These are phyloP conservation scores for Malurus splendens DNA, from an alignment of 2,797 vertebrate species.

Conservation along the genomic window DNA sequence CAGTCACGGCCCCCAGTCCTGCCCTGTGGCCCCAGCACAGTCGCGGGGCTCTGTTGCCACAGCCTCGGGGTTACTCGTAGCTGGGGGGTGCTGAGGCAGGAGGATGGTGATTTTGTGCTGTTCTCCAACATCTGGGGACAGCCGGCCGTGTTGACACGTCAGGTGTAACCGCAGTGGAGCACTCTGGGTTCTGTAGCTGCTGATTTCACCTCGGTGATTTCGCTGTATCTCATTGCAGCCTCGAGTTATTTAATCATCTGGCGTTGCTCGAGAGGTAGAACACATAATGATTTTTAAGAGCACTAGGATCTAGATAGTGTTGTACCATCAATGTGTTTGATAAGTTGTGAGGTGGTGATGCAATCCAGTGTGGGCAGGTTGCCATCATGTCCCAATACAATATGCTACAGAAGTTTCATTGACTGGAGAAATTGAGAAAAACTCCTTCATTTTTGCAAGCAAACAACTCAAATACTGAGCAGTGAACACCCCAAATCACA, in stretches of 20 bases:
- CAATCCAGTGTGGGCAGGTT: accelerated
- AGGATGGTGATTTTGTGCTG: accelerated
- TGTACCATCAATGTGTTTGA: neutral
- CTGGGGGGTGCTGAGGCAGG: accelerated
- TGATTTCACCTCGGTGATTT: neutral
- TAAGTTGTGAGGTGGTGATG: neutral
- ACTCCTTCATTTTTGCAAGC: accelerated
- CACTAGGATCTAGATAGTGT: neutral
- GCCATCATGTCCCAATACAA: neutral
- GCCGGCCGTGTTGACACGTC: accelerated
- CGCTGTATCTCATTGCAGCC: neutral
- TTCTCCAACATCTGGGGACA: accelerated
- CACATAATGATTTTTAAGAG: neutral
- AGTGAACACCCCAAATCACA: neutral
- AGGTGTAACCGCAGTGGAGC: neutral
- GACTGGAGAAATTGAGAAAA: neutral
- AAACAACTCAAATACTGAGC: neutral
- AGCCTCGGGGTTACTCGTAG: neutral
- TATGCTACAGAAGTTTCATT: neutral
- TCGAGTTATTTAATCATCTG: neutral
- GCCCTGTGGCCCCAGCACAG: neutral
- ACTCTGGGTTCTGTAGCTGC: accelerated
- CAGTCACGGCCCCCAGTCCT: accelerated
- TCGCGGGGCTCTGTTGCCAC: accelerated
- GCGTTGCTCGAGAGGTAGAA: neutral